Evolutionary conservation across 2,888 invertebrate genomes (phyloP).

Genomic region (Tholera decimalis): DNA sequence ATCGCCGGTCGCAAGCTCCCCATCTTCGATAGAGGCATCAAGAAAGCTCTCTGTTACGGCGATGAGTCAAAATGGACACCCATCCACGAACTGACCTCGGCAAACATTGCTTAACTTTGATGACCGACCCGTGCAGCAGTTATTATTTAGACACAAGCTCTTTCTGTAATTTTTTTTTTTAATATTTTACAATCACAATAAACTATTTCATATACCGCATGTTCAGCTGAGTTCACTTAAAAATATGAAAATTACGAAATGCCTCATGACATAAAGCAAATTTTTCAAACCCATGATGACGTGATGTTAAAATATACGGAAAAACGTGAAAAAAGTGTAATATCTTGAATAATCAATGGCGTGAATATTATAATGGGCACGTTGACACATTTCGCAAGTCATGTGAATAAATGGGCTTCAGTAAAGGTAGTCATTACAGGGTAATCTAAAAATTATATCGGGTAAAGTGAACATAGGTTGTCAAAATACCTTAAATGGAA

Average conservation of each 20-base stretch:
- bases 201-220: no score
- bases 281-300: not conserved
- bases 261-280: not conserved
- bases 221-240: not conserved
- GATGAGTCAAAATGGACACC: no score
- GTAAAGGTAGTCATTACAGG: slow-evolving; percentile 58
- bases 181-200: no score
- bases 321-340: slow-evolving; percentile 28
- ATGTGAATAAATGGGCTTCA: slow-evolving; percentile 62
- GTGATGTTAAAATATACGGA: slow-evolving; percentile 27
- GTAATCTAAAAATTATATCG: slow-evolving; percentile 59
- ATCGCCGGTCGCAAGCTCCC: no score
- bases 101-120: no score
- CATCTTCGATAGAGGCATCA: no score
- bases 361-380: slow-evolving; percentile 56
- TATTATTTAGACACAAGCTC: no score
- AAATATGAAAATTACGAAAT: not conserved
- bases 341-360: slow-evolving; percentile 57
- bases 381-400: slow-evolving; percentile 62
- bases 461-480: slow-evolving; percentile 27
- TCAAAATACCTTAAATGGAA: slow-evolving; percentile 21
- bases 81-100: no score
- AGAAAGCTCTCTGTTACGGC: no score
- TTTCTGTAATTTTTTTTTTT: no score
- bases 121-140: no score